A percentile compares a stretch with the other conserved stretches of the same genome.
Evolutionary conservation across 2,888 invertebrate genomes (phyloP).

Genomic region (Nineta flava): DNA sequence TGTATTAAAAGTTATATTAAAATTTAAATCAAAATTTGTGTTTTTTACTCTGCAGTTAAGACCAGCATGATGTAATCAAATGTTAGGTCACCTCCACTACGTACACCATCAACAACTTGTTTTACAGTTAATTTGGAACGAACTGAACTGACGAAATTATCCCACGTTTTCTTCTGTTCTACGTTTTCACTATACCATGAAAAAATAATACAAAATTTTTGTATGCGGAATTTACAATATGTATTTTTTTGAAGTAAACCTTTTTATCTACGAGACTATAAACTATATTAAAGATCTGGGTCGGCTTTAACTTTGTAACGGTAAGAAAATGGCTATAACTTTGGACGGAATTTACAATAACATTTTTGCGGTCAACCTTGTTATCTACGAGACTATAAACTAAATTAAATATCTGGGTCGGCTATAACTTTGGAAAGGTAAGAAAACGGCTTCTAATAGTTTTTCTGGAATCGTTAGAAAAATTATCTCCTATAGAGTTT

Average conservation of each 20-base stretch:
- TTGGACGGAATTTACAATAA: no score
- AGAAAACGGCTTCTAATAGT: no score
- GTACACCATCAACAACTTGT: conserved; percentile 67
- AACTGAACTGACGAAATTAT: conserved; percentile 57
- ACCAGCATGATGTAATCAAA: conserved; percentile 70
- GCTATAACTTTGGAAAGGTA: no score
- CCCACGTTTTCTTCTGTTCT: conserved; percentile 49
- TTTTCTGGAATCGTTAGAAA: no score
- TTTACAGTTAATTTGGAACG: conserved; percentile 66
- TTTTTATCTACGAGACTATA: background rate
- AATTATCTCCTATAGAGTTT: no score
- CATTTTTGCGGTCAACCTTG: no score
- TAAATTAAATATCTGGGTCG: no score
- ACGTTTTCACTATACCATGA: conserved; percentile 14
- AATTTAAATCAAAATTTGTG: background rate
- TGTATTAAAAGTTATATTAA: background rate
- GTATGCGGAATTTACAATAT: conserved; percentile 4
- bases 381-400: no score
- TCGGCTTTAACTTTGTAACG: no score
- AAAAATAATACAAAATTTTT: conserved; percentile 1
- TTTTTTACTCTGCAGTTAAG: conserved; percentile 70
- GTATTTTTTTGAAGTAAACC: no score
- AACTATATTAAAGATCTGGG: no score
- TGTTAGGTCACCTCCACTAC: conserved; percentile 59
- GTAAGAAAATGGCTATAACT: no score